Percentiles rank a stretch among this genome's conserved stretches.
These are phyloP conservation scores for Medauroidea extradentata DNA, from an alignment of 1,140 invertebrate species.

Conservation along the genomic window DNA sequence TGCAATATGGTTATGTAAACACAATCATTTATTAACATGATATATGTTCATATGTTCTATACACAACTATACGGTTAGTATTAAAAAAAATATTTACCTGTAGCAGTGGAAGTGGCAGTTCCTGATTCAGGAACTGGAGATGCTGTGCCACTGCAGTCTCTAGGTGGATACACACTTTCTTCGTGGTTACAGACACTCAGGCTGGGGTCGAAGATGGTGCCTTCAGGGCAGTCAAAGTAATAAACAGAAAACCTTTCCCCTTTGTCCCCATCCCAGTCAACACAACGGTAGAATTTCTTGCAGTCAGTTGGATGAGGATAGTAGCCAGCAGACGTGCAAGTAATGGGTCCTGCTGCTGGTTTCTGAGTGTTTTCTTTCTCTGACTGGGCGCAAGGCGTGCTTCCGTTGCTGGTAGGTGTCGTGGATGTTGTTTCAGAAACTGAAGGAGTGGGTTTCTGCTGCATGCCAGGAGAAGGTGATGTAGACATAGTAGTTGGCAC, in stretches of 20 bases:
- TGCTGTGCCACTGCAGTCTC: conserved; percentile 39
- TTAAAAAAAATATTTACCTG: too few species aligned
- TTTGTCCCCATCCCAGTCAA: conserved; percentile 51
- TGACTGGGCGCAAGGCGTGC: conserved; percentile 23
- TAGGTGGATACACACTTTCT: conserved; percentile 48
- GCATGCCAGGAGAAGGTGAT: neutral
- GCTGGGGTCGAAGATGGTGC: conserved; percentile 53
- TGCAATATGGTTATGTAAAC: too few species aligned
- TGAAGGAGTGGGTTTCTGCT: conserved; percentile 2
- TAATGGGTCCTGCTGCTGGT: conserved; percentile 25
- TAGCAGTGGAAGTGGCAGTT: too few species aligned
- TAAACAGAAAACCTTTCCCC: conserved; percentile 56
- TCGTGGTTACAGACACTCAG: conserved; percentile 50
- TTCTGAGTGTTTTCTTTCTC: conserved; percentile 12
- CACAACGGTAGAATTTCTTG: conserved; percentile 67
- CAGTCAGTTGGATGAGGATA: conserved; percentile 61
- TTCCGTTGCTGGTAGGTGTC: conserved; percentile 14
- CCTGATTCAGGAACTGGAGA: neutral
- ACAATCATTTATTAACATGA: too few species aligned
- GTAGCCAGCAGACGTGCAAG: conserved; percentile 55
- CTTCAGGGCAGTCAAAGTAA: conserved; percentile 48
- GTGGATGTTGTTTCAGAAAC: conserved; percentile 14
- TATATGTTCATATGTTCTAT: too few species aligned
- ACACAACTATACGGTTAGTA: too few species aligned
- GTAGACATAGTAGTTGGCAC: neutral